Evolutionary conservation across 2,113 vertebrate species (phyloP).

Genomic region (Syngnathoides biaculeatus): DNA sequence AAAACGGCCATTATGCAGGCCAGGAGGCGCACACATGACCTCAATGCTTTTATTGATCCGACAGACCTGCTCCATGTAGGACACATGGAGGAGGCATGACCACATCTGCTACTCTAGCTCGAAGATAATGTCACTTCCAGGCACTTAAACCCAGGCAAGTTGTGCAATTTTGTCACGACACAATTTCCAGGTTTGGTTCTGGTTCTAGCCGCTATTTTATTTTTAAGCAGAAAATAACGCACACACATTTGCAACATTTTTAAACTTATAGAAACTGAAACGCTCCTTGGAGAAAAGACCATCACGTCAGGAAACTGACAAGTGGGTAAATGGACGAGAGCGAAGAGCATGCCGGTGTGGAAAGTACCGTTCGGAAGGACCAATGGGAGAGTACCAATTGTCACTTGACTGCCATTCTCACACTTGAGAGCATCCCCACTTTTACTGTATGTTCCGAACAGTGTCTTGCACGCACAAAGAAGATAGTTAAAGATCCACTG

Average conservation of each 20-base stretch:
- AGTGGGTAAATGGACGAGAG: slow-evolving; percentile 40
- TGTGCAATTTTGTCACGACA: no score
- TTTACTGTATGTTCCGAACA: slow-evolving; percentile 6
- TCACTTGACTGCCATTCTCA: slow-evolving; percentile 20
- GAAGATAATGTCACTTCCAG: slow-evolving; percentile 28
- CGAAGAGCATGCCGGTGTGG: slow-evolving; percentile 66
- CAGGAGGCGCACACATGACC: slow-evolving; percentile 16
- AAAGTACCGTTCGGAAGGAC: slow-evolving; percentile 46
- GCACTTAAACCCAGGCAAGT: background rate
- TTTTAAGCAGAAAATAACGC: no score
- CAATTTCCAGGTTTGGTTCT: no score
- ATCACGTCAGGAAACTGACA: slow-evolving; percentile 60
- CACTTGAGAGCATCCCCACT: slow-evolving; percentile 41
- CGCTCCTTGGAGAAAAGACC: no score
- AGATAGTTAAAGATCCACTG: no score
- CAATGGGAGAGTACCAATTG: slow-evolving; percentile 17
- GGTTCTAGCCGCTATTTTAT: no score
- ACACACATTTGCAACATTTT: no score
- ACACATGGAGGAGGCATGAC: slow-evolving; percentile 16
- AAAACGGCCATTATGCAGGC: slow-evolving; percentile 4
- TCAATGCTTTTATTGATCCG: slow-evolving; percentile 43
- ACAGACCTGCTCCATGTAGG: slow-evolving; percentile 32
- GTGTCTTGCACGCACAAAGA: background rate
- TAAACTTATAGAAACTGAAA: no score
- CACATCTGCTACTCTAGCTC: slow-evolving; percentile 35